Evolutionary conservation across 2,113 vertebrate species (phyloP), one percentile per base, ranked within the genome.

Genomic region (Myiozetetes cayanensis): DNA sequence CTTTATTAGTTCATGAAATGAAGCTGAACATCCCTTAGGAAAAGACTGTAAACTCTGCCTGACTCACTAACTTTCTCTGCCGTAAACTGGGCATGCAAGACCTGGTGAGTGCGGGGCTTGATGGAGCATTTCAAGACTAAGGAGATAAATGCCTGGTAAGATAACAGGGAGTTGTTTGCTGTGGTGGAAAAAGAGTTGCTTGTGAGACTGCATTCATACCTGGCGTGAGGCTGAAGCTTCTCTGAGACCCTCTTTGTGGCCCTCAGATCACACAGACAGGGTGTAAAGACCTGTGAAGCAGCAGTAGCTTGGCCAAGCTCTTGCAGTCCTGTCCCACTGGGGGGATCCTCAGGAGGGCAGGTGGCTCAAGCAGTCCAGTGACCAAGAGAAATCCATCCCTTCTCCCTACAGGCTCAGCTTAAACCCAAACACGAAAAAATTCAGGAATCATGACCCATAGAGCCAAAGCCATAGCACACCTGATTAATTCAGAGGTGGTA

Each of bases 401-500:
- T 43, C 27, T 62, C 43, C 30, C 52, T 74, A 22, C 7, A 2
- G 65, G 49, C 41, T 46, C 33, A 41, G 2, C 58, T 23, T 12
- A 7, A 83, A 78, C 6, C 44, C 39, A 41, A 47, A 52, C 41
- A 20, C 2, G 24, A 25, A 44, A 59, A 84, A 77, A 94, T 5
- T 11, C 62, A 44, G 28, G 16, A 52, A 18, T 1, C 0, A 1
- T 19, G 22, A 43, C 21, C 14, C 22, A 3, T 12, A 14, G 71
- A 74, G 55, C 24, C 68, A 81, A 93, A 61, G 22, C 3, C 43
- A 23, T 30, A 7, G 2, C 37, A n/a, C 21, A 21, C 9, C n/a
- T 2, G 0, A 33, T 47, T n/a, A 52, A 78, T 31, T 24, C 70
- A 6, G 9, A 35, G n/a, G 13, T 12, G 0, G 0, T 28, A 30